Conservation (phyloP, 2,888 invertebrate genomes). For the Orthosia cruda region DNA sequence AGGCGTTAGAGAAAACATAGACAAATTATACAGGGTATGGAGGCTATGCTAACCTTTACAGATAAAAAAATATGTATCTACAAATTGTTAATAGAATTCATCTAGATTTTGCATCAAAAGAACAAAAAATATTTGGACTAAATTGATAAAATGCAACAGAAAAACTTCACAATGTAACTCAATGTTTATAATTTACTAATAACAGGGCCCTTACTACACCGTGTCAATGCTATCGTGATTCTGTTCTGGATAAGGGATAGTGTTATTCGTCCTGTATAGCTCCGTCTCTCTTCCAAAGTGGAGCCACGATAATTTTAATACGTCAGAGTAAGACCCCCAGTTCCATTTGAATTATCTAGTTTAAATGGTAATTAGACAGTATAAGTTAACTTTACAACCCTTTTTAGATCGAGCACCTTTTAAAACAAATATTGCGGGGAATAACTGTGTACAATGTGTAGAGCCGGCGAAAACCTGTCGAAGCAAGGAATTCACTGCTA, state of each 20-base stretch:
- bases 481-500: background rate
- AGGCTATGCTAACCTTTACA: background rate
- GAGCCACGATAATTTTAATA: too few species aligned
- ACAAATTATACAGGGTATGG: background rate
- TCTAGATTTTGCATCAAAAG: background rate
- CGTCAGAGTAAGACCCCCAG: too few species aligned
- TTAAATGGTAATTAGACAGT: background rate
- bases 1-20: background rate
- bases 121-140: conserved; percentile 5
- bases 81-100: too few species aligned
- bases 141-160: conserved; percentile 17
- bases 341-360: background rate
- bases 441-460: background rate
- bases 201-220: background rate
- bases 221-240: too few species aligned
- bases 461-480: background rate
- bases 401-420: conserved; percentile 27
- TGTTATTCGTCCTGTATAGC: too few species aligned
- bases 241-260: too few species aligned
- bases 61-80: background rate
- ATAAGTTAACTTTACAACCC: background rate
- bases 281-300: too few species aligned
- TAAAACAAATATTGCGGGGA: background rate
- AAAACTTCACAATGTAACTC: background rate
- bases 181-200: conserved; percentile 9